Evolutionary conservation across 1,140 invertebrate genomes (phyloP).

Genomic region (Cherax destructor): DNA sequence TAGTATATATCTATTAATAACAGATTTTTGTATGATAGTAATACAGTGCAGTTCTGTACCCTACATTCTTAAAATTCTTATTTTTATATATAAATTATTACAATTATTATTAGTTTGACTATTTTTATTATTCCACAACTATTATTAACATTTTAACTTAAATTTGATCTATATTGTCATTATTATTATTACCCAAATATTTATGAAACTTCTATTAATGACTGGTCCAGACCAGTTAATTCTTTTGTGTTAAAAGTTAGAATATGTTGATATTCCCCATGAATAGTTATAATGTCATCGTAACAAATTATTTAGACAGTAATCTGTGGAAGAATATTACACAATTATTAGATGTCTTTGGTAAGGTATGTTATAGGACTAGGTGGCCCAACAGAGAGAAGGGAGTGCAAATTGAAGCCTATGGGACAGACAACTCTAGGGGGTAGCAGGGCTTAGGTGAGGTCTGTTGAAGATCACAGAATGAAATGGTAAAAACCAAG

Average conservation of each 20-base stretch:
- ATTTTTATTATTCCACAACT: background rate
- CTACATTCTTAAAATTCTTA: no score
- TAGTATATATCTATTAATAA: no score
- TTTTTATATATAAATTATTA: no score
- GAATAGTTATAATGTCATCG: no score
- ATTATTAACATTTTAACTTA: background rate
- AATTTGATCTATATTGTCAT: background rate
- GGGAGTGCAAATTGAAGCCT: background rate
- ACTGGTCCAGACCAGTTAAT: no score
- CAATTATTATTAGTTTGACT: no score
- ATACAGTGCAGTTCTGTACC: no score
- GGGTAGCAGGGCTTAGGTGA: conserved; percentile 9
- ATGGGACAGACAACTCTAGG: background rate
- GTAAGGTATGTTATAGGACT: conserved; percentile 1
- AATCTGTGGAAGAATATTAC: background rate
- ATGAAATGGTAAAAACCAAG: conserved; percentile 23
- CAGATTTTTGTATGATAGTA: no score
- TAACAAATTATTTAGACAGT: background rate
- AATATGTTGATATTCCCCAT: no score
- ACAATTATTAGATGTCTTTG: background rate
- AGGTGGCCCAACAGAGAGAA: background rate
- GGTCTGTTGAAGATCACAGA: background rate
- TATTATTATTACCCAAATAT: background rate
- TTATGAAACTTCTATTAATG: no score
- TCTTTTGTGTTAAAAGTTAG: no score